These are phyloP conservation scores for Phocoena sinus DNA, from an alignment of 2,113 vertebrate species.

Conservation along the genomic window DNA sequence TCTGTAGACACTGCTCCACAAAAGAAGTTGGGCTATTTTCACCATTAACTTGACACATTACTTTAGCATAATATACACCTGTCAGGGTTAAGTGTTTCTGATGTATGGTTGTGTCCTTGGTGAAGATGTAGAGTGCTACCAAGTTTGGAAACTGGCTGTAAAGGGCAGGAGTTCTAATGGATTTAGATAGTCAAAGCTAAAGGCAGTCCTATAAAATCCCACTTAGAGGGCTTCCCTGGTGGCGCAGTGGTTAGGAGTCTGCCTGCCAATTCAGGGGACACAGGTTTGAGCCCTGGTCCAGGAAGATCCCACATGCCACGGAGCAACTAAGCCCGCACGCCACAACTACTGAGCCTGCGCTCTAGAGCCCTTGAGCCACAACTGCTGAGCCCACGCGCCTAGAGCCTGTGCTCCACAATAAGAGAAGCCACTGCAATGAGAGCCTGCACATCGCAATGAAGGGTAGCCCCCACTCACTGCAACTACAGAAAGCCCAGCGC, in stretches of 20 bases:
- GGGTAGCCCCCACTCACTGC: fast-evolving
- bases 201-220: not conserved
- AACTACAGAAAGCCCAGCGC: too few species aligned
- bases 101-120: not conserved
- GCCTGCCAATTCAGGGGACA: too few species aligned
- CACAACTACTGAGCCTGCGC: too few species aligned
- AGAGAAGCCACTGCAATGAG: too few species aligned
- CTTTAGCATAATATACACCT: not conserved
- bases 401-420: too few species aligned
- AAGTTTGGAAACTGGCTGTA: not conserved
- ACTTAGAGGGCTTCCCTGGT: not conserved
- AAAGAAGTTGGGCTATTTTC: not conserved
- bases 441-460: too few species aligned
- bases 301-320: too few species aligned
- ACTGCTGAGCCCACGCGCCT: too few species aligned
- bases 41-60: not conserved
- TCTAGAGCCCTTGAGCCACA: too few species aligned
- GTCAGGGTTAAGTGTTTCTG: not conserved
- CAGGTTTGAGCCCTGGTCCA: too few species aligned
- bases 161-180: not conserved
- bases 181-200: not conserved
- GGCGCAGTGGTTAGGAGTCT: too few species aligned
- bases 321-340: too few species aligned
- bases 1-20: not conserved
- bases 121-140: not conserved